A percentile compares a stretch with the other conserved stretches of the same genome.
These are phyloP conservation scores for Symphodus melops DNA, from an alignment of 2,113 vertebrate genomes.

Conservation along the genomic window DNA sequence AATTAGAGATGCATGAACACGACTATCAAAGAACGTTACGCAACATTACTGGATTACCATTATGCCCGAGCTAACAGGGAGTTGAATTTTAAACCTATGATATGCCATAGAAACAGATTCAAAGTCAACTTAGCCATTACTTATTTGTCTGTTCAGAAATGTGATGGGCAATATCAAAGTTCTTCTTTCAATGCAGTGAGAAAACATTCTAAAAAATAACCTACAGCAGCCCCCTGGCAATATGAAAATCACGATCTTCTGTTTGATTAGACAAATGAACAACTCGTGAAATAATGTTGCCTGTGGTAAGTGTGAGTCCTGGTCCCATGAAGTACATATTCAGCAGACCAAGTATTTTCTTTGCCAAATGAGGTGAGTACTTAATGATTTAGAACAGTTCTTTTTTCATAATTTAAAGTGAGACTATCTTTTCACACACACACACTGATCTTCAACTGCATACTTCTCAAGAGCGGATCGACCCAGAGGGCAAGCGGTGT, in stretches of 20 bases:
- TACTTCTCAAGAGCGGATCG: not conserved
- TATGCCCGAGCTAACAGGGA: not conserved
- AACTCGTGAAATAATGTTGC: conserved; percentile 13
- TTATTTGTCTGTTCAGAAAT: not conserved
- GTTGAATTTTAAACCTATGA: not conserved
- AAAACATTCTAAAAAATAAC: conserved; percentile 13
- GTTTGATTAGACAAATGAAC: conserved; percentile 58
- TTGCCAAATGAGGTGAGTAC: conserved; percentile 14
- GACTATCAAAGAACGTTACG: not conserved
- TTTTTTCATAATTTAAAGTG: conserved; percentile 36
- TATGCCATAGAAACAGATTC: not conserved
- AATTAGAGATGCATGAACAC: not conserved
- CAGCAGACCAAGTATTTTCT: conserved; percentile 21
- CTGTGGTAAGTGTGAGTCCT: conserved; percentile 17
- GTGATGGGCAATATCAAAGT: conserved; percentile 23
- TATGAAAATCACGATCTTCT: conserved; percentile 28
- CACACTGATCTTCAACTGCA: not conserved
- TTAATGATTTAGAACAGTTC: conserved; percentile 50
- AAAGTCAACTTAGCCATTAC: not conserved
- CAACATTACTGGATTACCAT: not conserved
- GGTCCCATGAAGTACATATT: conserved; percentile 29
- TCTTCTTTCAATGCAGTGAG: not conserved
- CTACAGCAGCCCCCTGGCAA: conserved; percentile 26
- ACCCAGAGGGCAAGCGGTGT: conserved; percentile 8
- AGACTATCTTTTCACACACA: conserved; percentile 27